These are phyloP conservation scores for Calliopsis andreniformis DNA, from an alignment of 1,140 invertebrate genomes.

Conservation along the genomic window DNA sequence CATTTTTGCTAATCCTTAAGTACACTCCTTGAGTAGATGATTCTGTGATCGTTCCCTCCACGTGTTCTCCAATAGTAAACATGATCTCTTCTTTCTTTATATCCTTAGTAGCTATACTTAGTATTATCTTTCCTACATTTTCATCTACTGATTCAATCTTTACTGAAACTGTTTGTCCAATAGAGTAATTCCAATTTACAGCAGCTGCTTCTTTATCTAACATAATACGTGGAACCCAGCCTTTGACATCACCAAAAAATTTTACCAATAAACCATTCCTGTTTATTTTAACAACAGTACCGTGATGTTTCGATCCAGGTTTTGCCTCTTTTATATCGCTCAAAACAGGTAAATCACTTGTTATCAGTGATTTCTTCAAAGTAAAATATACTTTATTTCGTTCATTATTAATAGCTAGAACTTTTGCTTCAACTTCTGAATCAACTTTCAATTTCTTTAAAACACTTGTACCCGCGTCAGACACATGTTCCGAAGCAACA, in stretches of 20 bases:
- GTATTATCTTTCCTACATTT: conserved; percentile 75
- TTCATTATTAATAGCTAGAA: conserved; percentile 77
- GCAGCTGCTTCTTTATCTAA: conserved; percentile 79
- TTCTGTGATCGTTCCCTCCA: conserved; percentile 70
- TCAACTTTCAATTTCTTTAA: conserved; percentile 77
- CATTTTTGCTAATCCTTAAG: conserved; percentile 55
- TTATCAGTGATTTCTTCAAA: conserved; percentile 82
- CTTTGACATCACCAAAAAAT: conserved; percentile 84
- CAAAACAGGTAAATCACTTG: conserved; percentile 80
- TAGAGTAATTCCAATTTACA: conserved; percentile 81
- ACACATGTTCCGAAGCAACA: conserved; percentile 68
- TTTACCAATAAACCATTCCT: conserved; percentile 81
- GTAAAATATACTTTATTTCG: conserved; percentile 81
- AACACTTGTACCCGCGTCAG: conserved; percentile 64
- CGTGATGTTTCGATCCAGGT: conserved; percentile 81
- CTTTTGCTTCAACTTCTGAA: conserved; percentile 80
- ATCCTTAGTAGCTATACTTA: conserved; percentile 70
- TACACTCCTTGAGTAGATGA: conserved; percentile 69
- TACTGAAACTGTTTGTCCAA: conserved; percentile 84
- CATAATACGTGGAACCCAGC: conserved; percentile 82
- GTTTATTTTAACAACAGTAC: conserved; percentile 81
- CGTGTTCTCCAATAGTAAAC: conserved; percentile 69
- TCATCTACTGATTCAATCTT: conserved; percentile 77
- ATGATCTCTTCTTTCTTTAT: conserved; percentile 14
- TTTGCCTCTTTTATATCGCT: conserved; percentile 78